phyloP scores from a whole-genome alignment of 2,113 vertebrate species.

The Genyomyrus donnyi region DNA sequence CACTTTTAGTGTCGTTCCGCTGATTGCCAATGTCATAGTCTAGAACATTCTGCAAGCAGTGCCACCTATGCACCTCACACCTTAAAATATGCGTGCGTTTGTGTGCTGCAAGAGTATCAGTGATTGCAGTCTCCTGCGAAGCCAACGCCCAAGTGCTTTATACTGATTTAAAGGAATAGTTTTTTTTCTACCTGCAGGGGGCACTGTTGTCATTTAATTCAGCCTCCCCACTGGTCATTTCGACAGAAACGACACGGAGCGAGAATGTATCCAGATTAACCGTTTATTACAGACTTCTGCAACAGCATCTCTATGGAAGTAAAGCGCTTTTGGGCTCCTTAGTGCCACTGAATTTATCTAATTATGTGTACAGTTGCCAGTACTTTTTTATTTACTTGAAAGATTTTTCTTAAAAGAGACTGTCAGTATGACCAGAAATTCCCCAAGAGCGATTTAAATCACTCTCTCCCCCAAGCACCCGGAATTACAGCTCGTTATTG shows the following conservation, averaged over 20 bases:
- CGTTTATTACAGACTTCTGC: slow-evolving; percentile 24
- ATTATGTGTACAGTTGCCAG: slow-evolving; percentile 22
- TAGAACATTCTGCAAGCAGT: not conserved
- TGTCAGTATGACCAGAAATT: slow-evolving; percentile 13
- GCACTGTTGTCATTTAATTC: slow-evolving; percentile 27
- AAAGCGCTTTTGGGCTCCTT: slow-evolving; percentile 15
- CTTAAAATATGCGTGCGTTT: not conserved
- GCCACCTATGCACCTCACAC: not conserved
- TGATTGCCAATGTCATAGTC: not conserved
- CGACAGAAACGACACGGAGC: not conserved
- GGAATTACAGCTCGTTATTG: slow-evolving; percentile 17
- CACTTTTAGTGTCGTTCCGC: not conserved
- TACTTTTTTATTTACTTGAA: slow-evolving; percentile 10
- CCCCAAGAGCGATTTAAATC: slow-evolving; percentile 12
- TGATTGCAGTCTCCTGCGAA: not conserved
- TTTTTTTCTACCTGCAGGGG: slow-evolving; percentile 20
- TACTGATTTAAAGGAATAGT: not conserved
- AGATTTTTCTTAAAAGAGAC: slow-evolving; percentile 16
- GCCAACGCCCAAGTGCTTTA: slow-evolving; percentile 12
- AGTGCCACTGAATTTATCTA: slow-evolving; percentile 26
- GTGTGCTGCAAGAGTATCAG: not conserved
- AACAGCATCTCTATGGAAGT: slow-evolving; percentile 12
- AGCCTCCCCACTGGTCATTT: not conserved
- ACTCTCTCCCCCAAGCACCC: not conserved
- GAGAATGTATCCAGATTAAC: slow-evolving; percentile 25